Evolutionary conservation across 2,113 vertebrate species (phyloP).

Genomic region (Myanophis thanlyinensis): DNA sequence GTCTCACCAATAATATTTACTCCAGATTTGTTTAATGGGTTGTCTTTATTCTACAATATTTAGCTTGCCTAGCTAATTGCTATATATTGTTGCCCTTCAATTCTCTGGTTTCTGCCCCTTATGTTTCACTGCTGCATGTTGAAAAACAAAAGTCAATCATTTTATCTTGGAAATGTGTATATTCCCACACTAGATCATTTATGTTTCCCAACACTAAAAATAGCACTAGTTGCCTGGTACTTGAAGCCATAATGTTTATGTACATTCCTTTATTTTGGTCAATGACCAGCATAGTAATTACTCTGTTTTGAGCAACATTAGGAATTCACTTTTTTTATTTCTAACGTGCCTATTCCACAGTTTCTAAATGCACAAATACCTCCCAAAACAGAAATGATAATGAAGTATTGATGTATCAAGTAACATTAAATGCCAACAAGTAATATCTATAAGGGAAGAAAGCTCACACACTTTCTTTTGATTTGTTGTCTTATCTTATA

Average conservation of each 20-base stretch:
- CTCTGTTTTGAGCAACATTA: slow-evolving; percentile 39
- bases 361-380: neutral
- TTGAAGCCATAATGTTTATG: neutral
- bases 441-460: slow-evolving; percentile 36
- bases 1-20: neutral
- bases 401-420: slow-evolving; percentile 24
- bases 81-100: neutral
- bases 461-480: slow-evolving; percentile 49
- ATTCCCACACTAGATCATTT: neutral
- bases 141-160: neutral
- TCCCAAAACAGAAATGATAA: slow-evolving; percentile 54
- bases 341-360: slow-evolving; percentile 18
- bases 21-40: neutral
- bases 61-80: neutral
- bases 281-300: neutral
- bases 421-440: neutral
- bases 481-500: slow-evolving; percentile 34
- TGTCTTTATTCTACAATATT: neutral
- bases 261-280: neutral
- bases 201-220: neutral
- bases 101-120: neutral
- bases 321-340: slow-evolving; percentile 20
- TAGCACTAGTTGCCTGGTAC: fast-evolving
- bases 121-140: neutral
- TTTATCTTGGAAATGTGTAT: neutral